Percentiles rank a stretch among this genome's conserved stretches.
phyloP scores from a whole-genome alignment of 2,888 invertebrate species.

The Pteria penguin region DNA sequence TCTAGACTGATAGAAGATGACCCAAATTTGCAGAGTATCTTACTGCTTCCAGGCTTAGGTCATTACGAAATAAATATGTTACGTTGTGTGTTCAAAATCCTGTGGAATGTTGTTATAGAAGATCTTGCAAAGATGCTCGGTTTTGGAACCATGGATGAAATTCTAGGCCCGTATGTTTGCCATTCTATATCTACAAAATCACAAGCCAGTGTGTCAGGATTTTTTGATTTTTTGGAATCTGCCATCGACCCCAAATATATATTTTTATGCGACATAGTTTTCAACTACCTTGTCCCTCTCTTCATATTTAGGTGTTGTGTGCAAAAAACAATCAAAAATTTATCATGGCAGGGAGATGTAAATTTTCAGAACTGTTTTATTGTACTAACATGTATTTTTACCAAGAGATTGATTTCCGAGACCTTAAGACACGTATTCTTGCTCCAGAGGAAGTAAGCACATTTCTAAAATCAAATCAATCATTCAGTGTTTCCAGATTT shows the following conservation, averaged over 20 bases:
- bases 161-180: neutral
- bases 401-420: slow-evolving; percentile 15
- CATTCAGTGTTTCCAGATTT: slow-evolving; percentile 20
- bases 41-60: slow-evolving; percentile 24
- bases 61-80: slow-evolving; percentile 39
- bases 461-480: slow-evolving; percentile 12
- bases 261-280: slow-evolving; percentile 26
- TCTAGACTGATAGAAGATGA: neutral
- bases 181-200: neutral
- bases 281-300: slow-evolving; percentile 25
- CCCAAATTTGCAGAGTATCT: neutral
- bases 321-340: slow-evolving; percentile 12
- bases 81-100: slow-evolving; percentile 7
- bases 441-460: neutral
- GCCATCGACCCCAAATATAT: neutral
- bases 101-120: slow-evolving; percentile 23
- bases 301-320: slow-evolving; percentile 35
- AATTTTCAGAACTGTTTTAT: slow-evolving; percentile 27
- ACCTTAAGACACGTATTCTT: neutral
- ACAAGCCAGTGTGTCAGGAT: neutral
- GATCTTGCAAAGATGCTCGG: slow-evolving; percentile 32
- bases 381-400: slow-evolving; percentile 22
- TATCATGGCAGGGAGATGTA: slow-evolving; percentile 9
- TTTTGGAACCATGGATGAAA: neutral
- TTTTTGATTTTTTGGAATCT: neutral